These are phyloP conservation scores for Origma solitaria DNA, from an alignment of 2,113 vertebrate species.

Conservation along the genomic window DNA sequence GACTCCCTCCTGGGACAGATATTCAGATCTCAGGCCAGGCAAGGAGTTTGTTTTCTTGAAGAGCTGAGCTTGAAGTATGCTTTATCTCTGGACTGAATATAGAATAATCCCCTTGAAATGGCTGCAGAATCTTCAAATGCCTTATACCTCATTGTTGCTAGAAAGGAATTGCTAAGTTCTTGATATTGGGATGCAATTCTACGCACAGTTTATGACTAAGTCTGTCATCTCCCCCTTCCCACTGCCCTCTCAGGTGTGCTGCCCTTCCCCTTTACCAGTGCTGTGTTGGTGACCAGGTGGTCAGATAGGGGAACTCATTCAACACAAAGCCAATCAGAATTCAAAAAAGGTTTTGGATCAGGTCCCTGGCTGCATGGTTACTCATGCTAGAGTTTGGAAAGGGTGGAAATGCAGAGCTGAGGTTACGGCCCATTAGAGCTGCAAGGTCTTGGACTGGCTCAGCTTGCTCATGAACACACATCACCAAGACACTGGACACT, in stretches of 20 bases:
- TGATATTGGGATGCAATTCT: neutral
- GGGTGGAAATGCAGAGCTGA: neutral
- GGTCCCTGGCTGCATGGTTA: neutral
- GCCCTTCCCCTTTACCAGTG: neutral
- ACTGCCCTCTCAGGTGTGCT: neutral
- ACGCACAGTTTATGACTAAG: neutral
- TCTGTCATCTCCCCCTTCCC: neutral
- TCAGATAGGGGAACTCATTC: neutral
- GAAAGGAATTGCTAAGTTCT: neutral
- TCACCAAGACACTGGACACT: neutral
- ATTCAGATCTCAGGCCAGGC: neutral
- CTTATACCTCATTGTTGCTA: neutral
- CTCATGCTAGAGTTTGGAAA: neutral
- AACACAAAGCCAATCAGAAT: neutral
- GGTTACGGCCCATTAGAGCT: neutral
- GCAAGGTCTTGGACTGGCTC: neutral
- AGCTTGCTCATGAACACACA: neutral
- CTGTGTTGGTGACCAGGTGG: neutral
- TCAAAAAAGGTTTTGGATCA: neutral
- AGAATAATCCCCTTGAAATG: neutral
- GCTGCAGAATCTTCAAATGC: neutral
- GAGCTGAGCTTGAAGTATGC: neutral
- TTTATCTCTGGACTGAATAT: neutral
- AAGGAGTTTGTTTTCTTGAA: neutral
- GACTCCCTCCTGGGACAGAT: neutral